Evolutionary conservation across 2,888 invertebrate species (phyloP), one percentile per base, ranked within the genome.

Genomic region (Miltochrista miniata): DNA sequence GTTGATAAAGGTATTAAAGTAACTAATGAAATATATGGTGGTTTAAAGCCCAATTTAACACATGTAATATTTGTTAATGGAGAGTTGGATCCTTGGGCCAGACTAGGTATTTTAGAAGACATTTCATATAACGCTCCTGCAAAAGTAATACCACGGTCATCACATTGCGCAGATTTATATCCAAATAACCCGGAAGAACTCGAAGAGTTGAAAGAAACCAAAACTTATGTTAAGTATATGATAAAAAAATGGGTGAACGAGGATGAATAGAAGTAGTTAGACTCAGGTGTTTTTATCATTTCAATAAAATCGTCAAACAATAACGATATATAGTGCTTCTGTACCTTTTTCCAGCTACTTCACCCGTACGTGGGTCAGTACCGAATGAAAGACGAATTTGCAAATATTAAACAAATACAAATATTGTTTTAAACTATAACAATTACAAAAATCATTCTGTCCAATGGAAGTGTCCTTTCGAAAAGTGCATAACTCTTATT

Each of bases 51-150:
- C 3, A 92, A 93, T 56, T 85, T 93, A 0, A 90, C 80, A 0
- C 84, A 92, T 18, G 93, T 94, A 0, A 87, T 94, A 12, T 94
- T 93, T 67, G 86, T 92, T 0, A 93, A 94, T 64, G 94, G 94
- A 4, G 89, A 92, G 33, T 68, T 93, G 42, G 94, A 94, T 71
- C 94, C 94, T 1, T 94, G 93, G 92, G 92, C 93, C 62, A 78
- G 79, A 33, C 76, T 94, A 1, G 89, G 93, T 9, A 72, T 93
- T 13, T 72, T 92, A 10, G 76, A 90, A 61, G 89, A 92, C 64
- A 57, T 89, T 13, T 83, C 87, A 0, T 78, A 83, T 48, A 62
- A 87, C 14, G 83, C 87, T 8, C 88, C 87, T 35, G 85, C 88
- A 8, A 81, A 82, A 54, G 55, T 81, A 1, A 83, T 89, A 46